A percentile compares a stretch with the other conserved stretches of the same genome.
phyloP scores from a whole-genome alignment of 2,888 invertebrate species.

The Netelia inedita region DNA sequence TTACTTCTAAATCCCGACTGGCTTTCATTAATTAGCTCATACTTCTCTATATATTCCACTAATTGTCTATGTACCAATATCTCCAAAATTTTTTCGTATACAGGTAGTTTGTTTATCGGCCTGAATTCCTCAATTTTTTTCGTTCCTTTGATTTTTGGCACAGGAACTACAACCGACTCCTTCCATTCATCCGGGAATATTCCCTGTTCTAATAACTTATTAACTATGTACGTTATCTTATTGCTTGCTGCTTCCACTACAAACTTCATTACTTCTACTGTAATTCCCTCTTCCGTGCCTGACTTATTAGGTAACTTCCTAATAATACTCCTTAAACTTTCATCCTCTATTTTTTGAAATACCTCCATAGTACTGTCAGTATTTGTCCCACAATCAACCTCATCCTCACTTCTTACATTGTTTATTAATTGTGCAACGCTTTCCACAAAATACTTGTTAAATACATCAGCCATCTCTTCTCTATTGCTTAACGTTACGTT shows the following conservation, averaged over 20 bases:
- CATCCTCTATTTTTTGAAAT: background rate
- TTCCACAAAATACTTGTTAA: no score
- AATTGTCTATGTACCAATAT: no score
- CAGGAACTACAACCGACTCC: slow-evolving; percentile 37
- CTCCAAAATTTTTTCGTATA: background rate
- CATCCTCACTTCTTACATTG: slow-evolving; percentile 11
- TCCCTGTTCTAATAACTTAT: slow-evolving; percentile 16
- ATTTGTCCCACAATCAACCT: background rate
- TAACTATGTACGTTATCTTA: background rate
- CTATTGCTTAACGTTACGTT: background rate
- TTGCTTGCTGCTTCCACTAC: slow-evolving; percentile 1
- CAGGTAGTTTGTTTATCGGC: background rate
- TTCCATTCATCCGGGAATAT: slow-evolving; percentile 47
- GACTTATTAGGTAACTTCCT: slow-evolving; percentile 7
- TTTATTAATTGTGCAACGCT: slow-evolving; percentile 19
- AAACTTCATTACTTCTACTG: slow-evolving; percentile 5
- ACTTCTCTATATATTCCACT: no score
- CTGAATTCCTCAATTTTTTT: background rate
- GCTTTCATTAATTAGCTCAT: no score
- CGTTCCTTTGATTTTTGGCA: slow-evolving; percentile 33
- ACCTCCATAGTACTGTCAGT: no score
- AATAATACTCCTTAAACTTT: slow-evolving; percentile 23
- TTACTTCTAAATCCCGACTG: no score
- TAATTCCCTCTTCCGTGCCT: slow-evolving; percentile 1
- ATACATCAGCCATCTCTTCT: no score